Evolutionary conservation across 2,797 vertebrate species (phyloP).

Genomic region (Sebastes vulpes): DNA sequence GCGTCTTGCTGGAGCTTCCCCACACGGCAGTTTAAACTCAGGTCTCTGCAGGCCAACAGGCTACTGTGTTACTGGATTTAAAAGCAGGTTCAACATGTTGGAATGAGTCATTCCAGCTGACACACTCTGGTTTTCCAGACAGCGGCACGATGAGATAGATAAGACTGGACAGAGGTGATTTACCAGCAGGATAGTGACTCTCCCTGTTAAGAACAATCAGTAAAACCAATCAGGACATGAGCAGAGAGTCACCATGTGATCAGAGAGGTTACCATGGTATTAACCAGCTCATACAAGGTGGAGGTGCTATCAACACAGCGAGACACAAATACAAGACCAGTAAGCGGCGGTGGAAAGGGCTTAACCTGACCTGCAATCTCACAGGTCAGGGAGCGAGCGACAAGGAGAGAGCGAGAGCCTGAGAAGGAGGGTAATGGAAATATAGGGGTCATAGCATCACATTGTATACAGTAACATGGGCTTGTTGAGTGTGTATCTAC

Average conservation of each 20-base stretch:
- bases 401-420: conserved; percentile 12
- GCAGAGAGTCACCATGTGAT: conserved; percentile 61
- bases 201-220: conserved; percentile 59
- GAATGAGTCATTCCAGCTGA: conserved; percentile 29
- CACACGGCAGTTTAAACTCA: neutral
- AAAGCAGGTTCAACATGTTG: neutral
- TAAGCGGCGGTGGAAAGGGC: conserved; percentile 62
- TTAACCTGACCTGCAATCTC: conserved; percentile 73
- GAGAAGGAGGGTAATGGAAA: conserved; percentile 66
- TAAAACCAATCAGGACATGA: conserved; percentile 69
- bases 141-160: conserved; percentile 17
- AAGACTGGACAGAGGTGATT: conserved; percentile 36
- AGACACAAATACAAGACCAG: conserved; percentile 44
- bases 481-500: neutral
- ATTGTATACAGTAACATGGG: conserved; percentile 8
- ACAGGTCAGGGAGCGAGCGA: conserved; percentile 61
- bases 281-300: conserved; percentile 53
- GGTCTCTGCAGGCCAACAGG: neutral
- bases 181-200: conserved; percentile 42
- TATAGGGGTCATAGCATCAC: conserved; percentile 61
- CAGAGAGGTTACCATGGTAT: conserved; percentile 63
- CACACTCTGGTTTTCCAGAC: conserved; percentile 21
- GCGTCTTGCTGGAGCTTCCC: neutral
- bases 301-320: conserved; percentile 42
- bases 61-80: neutral